Evolutionary conservation across 2,888 invertebrate species (phyloP).

Genomic region (Melikaiella ostensackeni): DNA sequence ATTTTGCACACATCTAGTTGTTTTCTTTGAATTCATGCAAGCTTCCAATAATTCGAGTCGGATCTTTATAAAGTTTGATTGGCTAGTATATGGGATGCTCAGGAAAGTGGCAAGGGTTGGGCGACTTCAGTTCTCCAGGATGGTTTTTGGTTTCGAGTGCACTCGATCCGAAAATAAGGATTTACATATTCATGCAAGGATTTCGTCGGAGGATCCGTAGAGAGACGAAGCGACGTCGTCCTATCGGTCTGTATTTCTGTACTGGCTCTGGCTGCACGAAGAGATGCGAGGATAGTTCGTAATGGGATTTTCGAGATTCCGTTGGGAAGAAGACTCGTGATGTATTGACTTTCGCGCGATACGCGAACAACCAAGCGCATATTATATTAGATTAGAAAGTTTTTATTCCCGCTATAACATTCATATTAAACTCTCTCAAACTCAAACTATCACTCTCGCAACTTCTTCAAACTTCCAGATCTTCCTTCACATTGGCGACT

Average conservation of each 20-base stretch:
- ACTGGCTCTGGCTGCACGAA: slow-evolving; percentile 54
- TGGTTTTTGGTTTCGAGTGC: slow-evolving; percentile 76
- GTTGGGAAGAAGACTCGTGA: slow-evolving; percentile 53
- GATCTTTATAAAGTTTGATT: slow-evolving; percentile 48
- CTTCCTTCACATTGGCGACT: slow-evolving; percentile 31
- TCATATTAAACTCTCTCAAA: slow-evolving; percentile 6
- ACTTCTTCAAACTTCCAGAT: slow-evolving; percentile 48
- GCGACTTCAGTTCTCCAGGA: slow-evolving; percentile 61
- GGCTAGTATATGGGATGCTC: slow-evolving; percentile 75
- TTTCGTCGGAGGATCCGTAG: slow-evolving; percentile 66
- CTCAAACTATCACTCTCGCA: neutral
- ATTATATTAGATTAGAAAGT: slow-evolving; percentile 59
- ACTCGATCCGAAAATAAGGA: slow-evolving; percentile 77
- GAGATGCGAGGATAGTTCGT: slow-evolving; percentile 69
- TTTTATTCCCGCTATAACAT: slow-evolving; percentile 53
- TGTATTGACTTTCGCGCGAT: slow-evolving; percentile 59
- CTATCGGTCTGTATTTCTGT: slow-evolving; percentile 59
- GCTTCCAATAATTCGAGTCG: neutral
- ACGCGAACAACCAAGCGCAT: slow-evolving; percentile 53
- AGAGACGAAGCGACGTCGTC: slow-evolving; percentile 64
- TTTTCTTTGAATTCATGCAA: neutral
- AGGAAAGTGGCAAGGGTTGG: slow-evolving; percentile 60
- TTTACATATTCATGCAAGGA: slow-evolving; percentile 77
- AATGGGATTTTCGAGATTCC: slow-evolving; percentile 72
- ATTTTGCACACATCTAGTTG: too few relatives aligned